Evolutionary conservation across 2,113 vertebrate genomes (phyloP), one percentile per base, ranked within the genome.

Genomic region (cat (Felis catus)): DNA sequence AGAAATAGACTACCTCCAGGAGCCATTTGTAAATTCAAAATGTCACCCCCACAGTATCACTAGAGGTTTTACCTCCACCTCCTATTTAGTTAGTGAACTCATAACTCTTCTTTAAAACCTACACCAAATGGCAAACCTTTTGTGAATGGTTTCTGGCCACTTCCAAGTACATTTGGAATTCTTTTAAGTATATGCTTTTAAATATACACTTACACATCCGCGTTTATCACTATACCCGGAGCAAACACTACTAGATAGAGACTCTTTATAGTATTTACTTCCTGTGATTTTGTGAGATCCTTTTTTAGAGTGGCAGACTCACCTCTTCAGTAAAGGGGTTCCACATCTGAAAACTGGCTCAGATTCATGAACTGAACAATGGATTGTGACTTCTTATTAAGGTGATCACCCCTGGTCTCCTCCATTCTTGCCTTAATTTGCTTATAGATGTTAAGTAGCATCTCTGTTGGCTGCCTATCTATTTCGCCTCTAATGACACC

Each of bases 11-110:
- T 23, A 21, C 31, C 33, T 66, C 16, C 14, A 48, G n/a, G 39
- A 85, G 12, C 8, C 70, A 92, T 39, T 86, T 91, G n/a, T 45
- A 89, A 80, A 90, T 84, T 92, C 29, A 92, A 55, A 51, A 71
- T 80, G 6, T 33, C 12, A 68, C 1, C 23, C 14, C 39, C 9
- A 14, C 0, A 7, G 1, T 65, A 1, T 1, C 25, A 33, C n/a
- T 86, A 25, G 9, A 58, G 70, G 11, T 66, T 15, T 87, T 15
- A 68, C 10, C 10, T 2, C 31, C 11, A 4, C 8, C 27, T 63
- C 5, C 6, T 27, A 51, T 65, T 21, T 55, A 70, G 4, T 65
- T 31, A 86, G n/a, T 73, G 39, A 91, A 41, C 33, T 78, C 12
- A 68, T 51, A 7, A 39, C 48, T 81, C 27, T 33, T n/a, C 63